phyloP scores from a whole-genome alignment of 2,797 vertebrate genomes.

The Heliangelus exortis region DNA sequence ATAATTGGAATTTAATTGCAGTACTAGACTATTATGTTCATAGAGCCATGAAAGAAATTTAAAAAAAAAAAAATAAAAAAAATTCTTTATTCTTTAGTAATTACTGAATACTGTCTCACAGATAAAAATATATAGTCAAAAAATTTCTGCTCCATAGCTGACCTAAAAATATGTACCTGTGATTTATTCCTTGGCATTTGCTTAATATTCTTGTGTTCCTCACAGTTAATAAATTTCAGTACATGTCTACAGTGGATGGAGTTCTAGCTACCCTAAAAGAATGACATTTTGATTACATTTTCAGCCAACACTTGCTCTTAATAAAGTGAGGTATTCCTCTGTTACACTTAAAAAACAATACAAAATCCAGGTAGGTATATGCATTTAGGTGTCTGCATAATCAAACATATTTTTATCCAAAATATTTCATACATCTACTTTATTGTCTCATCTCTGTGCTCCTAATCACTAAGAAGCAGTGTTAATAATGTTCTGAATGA shows the following conservation, averaged over 20 bases:
- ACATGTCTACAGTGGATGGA: background rate
- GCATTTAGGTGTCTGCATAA: background rate
- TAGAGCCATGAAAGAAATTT: background rate
- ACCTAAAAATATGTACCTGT: background rate
- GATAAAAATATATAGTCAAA: background rate
- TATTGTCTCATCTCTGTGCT: background rate
- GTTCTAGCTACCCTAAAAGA: background rate
- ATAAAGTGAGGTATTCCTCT: background rate
- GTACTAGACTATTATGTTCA: background rate
- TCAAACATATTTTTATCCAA: background rate
- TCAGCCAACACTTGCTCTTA: background rate
- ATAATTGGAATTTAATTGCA: background rate
- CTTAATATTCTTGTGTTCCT: background rate
- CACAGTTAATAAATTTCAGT: background rate
- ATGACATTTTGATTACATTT: background rate
- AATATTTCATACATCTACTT: background rate
- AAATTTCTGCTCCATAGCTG: background rate
- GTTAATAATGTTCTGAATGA: background rate
- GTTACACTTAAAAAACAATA: background rate
- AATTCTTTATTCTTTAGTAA: background rate
- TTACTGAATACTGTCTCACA: background rate
- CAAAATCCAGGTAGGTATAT: background rate
- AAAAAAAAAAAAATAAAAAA: background rate
- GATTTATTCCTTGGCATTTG: background rate
- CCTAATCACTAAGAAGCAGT: background rate